A percentile compares a stretch with the other conserved stretches of the same genome.
phyloP scores from a whole-genome alignment of 2,888 invertebrate genomes.

The Nephrotoma appendiculata region DNA sequence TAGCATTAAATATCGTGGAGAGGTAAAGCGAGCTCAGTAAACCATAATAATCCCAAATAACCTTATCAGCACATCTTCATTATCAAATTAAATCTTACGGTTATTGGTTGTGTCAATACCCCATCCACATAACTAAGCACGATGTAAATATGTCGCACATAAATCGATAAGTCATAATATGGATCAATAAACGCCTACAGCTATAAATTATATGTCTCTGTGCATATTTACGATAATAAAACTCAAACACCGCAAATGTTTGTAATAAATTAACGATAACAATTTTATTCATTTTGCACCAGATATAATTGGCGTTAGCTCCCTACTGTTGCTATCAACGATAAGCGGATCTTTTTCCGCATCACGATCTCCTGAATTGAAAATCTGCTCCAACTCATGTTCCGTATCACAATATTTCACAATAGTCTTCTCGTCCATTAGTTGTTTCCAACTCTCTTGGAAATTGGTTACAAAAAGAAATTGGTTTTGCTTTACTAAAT shows the following conservation, averaged over 20 bases:
- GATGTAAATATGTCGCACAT: no score
- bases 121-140: no score
- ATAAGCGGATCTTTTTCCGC: background rate
- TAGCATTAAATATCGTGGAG: no score
- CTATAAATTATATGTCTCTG: no score
- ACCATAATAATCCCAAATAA: no score
- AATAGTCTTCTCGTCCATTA: background rate
- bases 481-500: background rate
- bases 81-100: no score
- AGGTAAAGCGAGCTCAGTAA: no score
- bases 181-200: no score
- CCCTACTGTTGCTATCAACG: background rate
- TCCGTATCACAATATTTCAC: background rate
- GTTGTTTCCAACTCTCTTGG: background rate
- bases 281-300: background rate
- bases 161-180: no score
- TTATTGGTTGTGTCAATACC: no score
- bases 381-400: background rate
- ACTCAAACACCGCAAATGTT: background rate
- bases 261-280: background rate
- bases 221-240: background rate
- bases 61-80: no score
- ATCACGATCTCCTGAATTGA: background rate
- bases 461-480: background rate
- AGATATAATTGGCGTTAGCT: background rate